Evolutionary conservation across 2,888 invertebrate species (phyloP).

Genomic region (Cylindroiulus punctatus): DNA sequence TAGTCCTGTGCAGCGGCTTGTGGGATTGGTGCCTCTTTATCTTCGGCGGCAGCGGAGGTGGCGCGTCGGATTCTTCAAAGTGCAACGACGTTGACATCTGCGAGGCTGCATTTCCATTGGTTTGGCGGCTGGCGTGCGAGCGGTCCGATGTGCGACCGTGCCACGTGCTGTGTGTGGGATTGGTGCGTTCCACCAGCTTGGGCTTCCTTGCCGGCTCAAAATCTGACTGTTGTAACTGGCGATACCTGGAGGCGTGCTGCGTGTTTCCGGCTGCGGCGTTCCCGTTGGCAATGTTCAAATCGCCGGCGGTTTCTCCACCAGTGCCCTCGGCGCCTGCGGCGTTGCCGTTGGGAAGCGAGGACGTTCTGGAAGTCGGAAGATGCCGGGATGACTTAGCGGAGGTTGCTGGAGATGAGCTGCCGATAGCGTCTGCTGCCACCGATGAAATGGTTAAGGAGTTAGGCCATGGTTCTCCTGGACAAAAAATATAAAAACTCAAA

Average conservation of each 20-base stretch:
- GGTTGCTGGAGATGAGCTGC: slow-evolving; percentile 52
- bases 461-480: slow-evolving; percentile 54
- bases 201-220: slow-evolving; percentile 54
- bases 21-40: slow-evolving; percentile 68
- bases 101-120: slow-evolving; percentile 40
- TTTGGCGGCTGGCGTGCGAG: neutral
- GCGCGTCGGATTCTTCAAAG: slow-evolving; percentile 56
- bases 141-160: slow-evolving; percentile 49
- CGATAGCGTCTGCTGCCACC: neutral
- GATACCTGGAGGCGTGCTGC: neutral
- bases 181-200: slow-evolving; percentile 40
- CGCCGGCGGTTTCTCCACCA: neutral
- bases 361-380: slow-evolving; percentile 57
- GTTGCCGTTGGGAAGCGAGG: slow-evolving; percentile 59
- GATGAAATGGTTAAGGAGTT: neutral
- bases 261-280: neutral
- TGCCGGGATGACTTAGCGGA: slow-evolving; percentile 18
- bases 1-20: slow-evolving; percentile 79
- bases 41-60: slow-evolving; percentile 78
- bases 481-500: neutral
- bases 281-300: slow-evolving; percentile 35
- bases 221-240: slow-evolving; percentile 55
- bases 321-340: slow-evolving; percentile 33
- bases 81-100: slow-evolving; percentile 41
- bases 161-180: slow-evolving; percentile 53